Evolutionary conservation across 2,113 vertebrate species (phyloP).

Genomic region (Myanophis thanlyinensis): DNA sequence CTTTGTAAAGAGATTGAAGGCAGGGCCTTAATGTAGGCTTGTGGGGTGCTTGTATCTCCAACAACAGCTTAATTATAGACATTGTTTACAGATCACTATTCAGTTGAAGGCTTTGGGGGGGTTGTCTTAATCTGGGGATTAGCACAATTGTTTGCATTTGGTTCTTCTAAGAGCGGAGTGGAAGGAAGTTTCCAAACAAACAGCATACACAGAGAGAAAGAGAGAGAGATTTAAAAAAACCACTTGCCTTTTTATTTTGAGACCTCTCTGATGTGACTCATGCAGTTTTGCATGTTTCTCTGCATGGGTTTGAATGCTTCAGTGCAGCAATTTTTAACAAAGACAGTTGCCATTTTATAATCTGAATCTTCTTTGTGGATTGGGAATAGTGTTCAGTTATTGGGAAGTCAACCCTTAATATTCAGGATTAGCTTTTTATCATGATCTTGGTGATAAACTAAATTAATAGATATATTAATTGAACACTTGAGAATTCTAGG

Average conservation of each 20-base stretch:
- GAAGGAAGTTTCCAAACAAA: background rate
- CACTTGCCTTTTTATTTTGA: background rate
- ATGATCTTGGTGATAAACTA: background rate
- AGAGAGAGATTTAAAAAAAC: background rate
- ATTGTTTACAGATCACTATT: slow-evolving; percentile 81
- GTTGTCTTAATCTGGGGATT: slow-evolving; percentile 73
- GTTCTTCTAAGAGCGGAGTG: slow-evolving; percentile 63
- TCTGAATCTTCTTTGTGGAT: background rate
- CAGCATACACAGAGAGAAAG: background rate
- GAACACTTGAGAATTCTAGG: background rate
- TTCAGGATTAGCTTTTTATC: background rate
- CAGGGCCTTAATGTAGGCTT: slow-evolving; percentile 73
- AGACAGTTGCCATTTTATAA: background rate
- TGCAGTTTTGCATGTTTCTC: background rate
- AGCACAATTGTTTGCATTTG: slow-evolving; percentile 67
- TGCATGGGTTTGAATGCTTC: background rate
- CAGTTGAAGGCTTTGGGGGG: slow-evolving; percentile 74
- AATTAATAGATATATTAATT: background rate
- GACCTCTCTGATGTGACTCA: background rate
- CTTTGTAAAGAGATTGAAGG: slow-evolving; percentile 75
- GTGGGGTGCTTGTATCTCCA: slow-evolving; percentile 73
- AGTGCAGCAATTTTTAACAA: background rate
- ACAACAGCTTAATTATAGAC: slow-evolving; percentile 78
- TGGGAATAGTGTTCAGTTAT: background rate
- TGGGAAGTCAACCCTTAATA: background rate